Percentiles rank a stretch among this genome's conserved stretches.
These are phyloP conservation scores for Schmidtea mediterranea DNA, from an alignment of 1,140 invertebrate genomes.

Conservation along the genomic window DNA sequence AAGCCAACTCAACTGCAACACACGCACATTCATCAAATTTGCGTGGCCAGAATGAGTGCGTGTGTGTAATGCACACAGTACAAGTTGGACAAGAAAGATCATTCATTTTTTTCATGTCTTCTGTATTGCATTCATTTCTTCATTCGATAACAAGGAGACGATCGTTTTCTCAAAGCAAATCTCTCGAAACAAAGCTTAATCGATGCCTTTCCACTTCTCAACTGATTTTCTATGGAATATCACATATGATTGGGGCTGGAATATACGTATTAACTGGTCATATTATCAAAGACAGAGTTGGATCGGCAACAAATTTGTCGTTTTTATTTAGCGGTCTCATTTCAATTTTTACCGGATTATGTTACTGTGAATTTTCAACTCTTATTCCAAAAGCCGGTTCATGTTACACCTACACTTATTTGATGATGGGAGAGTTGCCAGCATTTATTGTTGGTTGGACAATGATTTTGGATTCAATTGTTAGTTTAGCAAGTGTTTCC, in stretches of 20 bases:
- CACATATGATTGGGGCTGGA: conserved; percentile 60
- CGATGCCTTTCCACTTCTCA: conserved; percentile 60
- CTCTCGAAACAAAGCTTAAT: conserved; percentile 53
- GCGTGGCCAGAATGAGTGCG: too few species aligned
- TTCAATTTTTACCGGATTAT: conserved; percentile 44
- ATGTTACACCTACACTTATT: conserved; percentile 33
- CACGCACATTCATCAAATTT: too few species aligned
- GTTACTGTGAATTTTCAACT: conserved; percentile 63
- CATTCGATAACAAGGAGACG: neutral
- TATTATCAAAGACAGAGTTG: conserved; percentile 30
- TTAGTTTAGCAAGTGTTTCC: conserved; percentile 9
- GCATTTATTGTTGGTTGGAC: conserved; percentile 9
- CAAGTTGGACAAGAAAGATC: too few species aligned
- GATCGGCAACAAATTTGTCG: conserved; percentile 46
- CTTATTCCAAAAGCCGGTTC: conserved; percentile 58
- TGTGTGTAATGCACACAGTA: too few species aligned
- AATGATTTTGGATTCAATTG: conserved; percentile 5
- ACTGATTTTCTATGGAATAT: conserved; percentile 34
- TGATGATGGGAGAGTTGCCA: conserved; percentile 9
- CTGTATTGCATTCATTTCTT: too few species aligned
- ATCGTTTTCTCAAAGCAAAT: conserved; percentile 25
- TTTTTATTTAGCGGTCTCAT: conserved; percentile 54
- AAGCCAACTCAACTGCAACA: too few species aligned
- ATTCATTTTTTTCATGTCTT: too few species aligned
- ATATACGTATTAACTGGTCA: conserved; percentile 20